Evolutionary conservation across 2,888 invertebrate species (phyloP).

Genomic region (Barypeithes pellucidus): DNA sequence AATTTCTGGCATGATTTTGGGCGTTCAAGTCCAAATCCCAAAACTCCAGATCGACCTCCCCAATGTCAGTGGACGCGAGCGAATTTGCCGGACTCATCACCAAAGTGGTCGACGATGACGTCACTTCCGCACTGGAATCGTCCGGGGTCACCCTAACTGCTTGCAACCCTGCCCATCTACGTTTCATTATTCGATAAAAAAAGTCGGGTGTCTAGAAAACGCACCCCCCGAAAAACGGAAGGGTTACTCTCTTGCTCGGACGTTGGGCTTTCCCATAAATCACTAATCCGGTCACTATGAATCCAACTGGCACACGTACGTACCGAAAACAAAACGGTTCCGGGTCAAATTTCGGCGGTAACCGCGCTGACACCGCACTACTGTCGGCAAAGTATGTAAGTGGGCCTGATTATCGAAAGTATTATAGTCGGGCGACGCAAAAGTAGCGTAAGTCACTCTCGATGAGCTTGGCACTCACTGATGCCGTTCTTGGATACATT

Average conservation of each 20-base stretch:
- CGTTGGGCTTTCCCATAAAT: slow-evolving; percentile 31
- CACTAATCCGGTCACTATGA: slow-evolving; percentile 15
- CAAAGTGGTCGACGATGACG: slow-evolving; percentile 81
- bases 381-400: slow-evolving; percentile 62
- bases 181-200: slow-evolving; percentile 75
- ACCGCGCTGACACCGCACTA: slow-evolving; percentile 38
- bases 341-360: slow-evolving; percentile 50
- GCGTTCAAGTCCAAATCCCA: slow-evolving; percentile 82
- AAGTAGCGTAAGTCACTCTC: slow-evolving; percentile 54
- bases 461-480: slow-evolving; percentile 52
- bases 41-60: slow-evolving; percentile 84
- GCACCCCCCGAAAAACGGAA: slow-evolving; percentile 29
- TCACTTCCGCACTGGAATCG: slow-evolving; percentile 84
- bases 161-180: slow-evolving; percentile 81
- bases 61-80: slow-evolving; percentile 83
- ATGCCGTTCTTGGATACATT: slow-evolving; percentile 58
- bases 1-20: slow-evolving; percentile 65
- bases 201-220: slow-evolving; percentile 7
- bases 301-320: slow-evolving; percentile 33
- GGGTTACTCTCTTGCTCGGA: slow-evolving; percentile 34
- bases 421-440: slow-evolving; percentile 52
- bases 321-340: slow-evolving; percentile 40
- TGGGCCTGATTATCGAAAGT: slow-evolving; percentile 64
- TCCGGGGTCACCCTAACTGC: slow-evolving; percentile 81
- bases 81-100: slow-evolving; percentile 83